Evolutionary conservation across 1,140 invertebrate species (phyloP), one percentile per base, ranked within the genome.

Genomic region (Cherax quadricarinatus): DNA sequence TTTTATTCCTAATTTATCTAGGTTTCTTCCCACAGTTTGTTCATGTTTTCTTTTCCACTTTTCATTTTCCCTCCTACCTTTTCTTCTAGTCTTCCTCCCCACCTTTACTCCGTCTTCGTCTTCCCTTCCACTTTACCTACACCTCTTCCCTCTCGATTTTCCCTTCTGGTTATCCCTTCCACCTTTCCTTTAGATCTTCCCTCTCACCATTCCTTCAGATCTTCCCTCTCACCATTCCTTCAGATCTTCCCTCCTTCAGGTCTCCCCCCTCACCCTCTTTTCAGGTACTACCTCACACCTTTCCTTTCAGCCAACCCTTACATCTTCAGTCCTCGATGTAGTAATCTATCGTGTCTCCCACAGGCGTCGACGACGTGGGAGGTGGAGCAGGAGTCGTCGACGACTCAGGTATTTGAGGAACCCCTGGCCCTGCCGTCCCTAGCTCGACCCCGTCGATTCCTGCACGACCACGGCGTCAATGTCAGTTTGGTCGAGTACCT

Each of bases 401-500:
- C 30, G 30, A 41, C 30, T 41, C 30, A 41, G 30, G 84, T 48
- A 48, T 16, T 88, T 4, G 85, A 92, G 70, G 85, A 88, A 7
- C 85, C 91, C 0, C 79, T 83, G 70, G 91, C 94, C 91, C 91
- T 90, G 78, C 90, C 88, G 0, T 62, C 60, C 14, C 66, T 82
- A 41, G 41, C 70, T 0, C 62, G 91, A 0, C 14, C 41, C 6
- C 57, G 87, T 2, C 49, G 93, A 24, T 91, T 78, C 86, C 73
- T 78, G 14, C 75, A 96, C 97, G 91, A 97, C 51, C 81, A 97
- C 96, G 96, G 97, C 95, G 97, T 97, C 48, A 98, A 98, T 95
- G 97, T 98, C 18, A 98, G 97, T 86, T 96, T 98, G 88, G 95
- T 98, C 49, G 94, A 98, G 94, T 98, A 98, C 95, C 95, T 99